Conservation (phyloP, 1,140 invertebrate species). For the Asbolus verrucosus region DNA sequence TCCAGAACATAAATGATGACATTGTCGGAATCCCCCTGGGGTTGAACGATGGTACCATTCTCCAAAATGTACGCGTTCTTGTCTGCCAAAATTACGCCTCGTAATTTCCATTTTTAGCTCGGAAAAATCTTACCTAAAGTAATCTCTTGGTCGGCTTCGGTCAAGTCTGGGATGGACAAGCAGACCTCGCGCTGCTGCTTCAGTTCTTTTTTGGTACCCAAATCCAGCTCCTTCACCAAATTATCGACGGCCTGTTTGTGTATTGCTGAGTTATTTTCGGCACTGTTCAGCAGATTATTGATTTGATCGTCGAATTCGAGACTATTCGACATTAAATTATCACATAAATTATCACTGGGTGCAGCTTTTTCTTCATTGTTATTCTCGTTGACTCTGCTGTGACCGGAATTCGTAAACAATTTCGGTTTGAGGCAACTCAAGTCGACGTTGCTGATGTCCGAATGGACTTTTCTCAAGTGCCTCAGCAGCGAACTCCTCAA, state of each 20-base stretch:
- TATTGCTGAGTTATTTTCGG: slow-evolving; percentile 12
- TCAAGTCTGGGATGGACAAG: slow-evolving; percentile 63
- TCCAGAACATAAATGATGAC: slow-evolving; percentile 54
- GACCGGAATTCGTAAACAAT: slow-evolving; percentile 32
- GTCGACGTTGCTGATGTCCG: slow-evolving; percentile 53
- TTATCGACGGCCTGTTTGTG: slow-evolving; percentile 31
- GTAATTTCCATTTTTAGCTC: no score
- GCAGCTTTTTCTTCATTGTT: not conserved
- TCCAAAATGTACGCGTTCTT: slow-evolving; percentile 56
- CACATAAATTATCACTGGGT: not conserved
- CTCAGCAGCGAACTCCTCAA: slow-evolving; percentile 60
- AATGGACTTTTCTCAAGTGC: slow-evolving; percentile 60
- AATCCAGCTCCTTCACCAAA: slow-evolving; percentile 36
- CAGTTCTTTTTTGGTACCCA: slow-evolving; percentile 36
- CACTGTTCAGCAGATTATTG: slow-evolving; percentile 43
- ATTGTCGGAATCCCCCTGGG: slow-evolving; percentile 50
- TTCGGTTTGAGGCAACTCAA: slow-evolving; percentile 31
- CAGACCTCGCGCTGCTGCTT: slow-evolving; percentile 51
- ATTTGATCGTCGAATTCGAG: slow-evolving; percentile 14
- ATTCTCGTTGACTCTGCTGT: not conserved
- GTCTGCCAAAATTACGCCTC: slow-evolving; percentile 42
- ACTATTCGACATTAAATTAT: not conserved
- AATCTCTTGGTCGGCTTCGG: slow-evolving; percentile 54
- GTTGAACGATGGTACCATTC: slow-evolving; percentile 57
- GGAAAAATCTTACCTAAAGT: slow-evolving; percentile 49